These are phyloP conservation scores for Ormyrus thymus DNA, from an alignment of 2,888 invertebrate species.

Conservation along the genomic window DNA sequence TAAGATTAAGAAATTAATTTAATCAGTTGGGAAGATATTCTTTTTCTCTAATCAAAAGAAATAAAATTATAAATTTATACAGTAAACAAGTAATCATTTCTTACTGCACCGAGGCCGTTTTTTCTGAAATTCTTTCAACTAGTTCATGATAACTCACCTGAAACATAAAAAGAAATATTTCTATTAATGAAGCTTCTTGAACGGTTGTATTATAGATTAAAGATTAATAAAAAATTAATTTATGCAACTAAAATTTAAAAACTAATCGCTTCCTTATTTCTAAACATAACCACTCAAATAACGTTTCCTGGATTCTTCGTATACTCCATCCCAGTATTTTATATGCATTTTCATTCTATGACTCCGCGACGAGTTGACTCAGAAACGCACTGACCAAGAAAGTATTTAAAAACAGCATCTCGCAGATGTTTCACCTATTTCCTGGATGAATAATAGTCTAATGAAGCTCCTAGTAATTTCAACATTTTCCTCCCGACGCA, in stretches of 20 bases:
- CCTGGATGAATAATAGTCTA: not conserved
- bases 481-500: not conserved
- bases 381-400: too few species aligned
- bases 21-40: too few species aligned
- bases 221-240: not conserved
- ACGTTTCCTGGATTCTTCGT: not conserved
- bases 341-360: not conserved
- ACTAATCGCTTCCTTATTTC: too few species aligned
- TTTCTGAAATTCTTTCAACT: too few species aligned
- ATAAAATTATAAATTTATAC: too few species aligned
- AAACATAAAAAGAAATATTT: constrained; percentile 30
- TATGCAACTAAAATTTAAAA: not conserved
- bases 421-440: not conserved
- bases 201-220: not conserved
- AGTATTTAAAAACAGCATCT: too few species aligned
- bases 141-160: constrained; percentile 33
- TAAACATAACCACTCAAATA: not conserved
- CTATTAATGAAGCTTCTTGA: constrained; percentile 2
- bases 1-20: too few species aligned
- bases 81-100: too few species aligned
- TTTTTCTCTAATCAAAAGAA: too few species aligned
- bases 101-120: too few species aligned
- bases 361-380: not conserved
- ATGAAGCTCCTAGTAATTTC: not conserved
- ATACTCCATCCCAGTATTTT: not conserved